phyloP scores from a whole-genome alignment of 2,888 invertebrate species.

The Alsophila aescularia region DNA sequence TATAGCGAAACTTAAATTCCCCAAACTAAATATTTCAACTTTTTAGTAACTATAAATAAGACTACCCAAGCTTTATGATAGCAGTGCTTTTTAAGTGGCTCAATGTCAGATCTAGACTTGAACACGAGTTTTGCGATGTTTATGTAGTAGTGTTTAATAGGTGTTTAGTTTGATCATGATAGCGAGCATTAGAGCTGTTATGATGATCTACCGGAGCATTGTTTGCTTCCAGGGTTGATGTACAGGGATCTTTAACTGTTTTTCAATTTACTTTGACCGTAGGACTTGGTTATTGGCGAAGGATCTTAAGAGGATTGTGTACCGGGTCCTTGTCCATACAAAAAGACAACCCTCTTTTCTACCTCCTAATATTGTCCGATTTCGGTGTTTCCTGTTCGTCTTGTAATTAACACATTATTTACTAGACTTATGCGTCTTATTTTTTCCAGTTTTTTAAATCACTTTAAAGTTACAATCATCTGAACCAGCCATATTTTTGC shows the following conservation, averaged over 20 bases:
- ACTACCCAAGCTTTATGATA: slow-evolving; percentile 23
- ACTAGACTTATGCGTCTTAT: too few relatives aligned
- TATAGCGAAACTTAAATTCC: too few relatives aligned
- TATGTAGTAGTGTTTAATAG: slow-evolving; percentile 46
- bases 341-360: too few relatives aligned
- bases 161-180: slow-evolving; percentile 44
- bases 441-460: too few relatives aligned
- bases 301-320: too few relatives aligned
- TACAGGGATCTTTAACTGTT: background rate
- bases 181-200: slow-evolving; percentile 40
- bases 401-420: too few relatives aligned
- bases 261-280: background rate
- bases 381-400: too few relatives aligned
- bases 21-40: background rate
- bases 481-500: too few relatives aligned
- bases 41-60: slow-evolving; percentile 31
- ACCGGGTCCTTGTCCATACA: too few relatives aligned
- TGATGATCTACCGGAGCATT: slow-evolving; percentile 23
- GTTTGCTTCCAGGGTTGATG: background rate
- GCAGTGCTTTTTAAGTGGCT: slow-evolving; percentile 41
- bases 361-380: too few relatives aligned
- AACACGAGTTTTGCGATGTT: slow-evolving; percentile 56
- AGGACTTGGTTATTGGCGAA: too few relatives aligned
- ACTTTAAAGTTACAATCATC: too few relatives aligned
- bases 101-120: slow-evolving; percentile 49